Evolutionary conservation across 30 jellyfish, hydroid and myxozoan species (phyloP), one percentile per base, ranked within the genome.

Genomic region (Phacellophora camtschatica): DNA sequence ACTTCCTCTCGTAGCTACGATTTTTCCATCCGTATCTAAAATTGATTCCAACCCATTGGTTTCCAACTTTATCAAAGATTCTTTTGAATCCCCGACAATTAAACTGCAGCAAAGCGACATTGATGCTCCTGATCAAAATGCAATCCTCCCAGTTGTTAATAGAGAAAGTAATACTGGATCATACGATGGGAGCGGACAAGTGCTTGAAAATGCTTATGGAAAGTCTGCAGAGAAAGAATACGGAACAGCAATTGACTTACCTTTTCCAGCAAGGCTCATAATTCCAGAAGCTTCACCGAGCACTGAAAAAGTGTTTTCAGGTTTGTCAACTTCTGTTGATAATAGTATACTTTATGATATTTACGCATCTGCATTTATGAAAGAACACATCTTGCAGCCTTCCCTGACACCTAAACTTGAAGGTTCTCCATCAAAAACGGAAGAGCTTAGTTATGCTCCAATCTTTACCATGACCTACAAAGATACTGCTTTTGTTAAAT

Each of bases 41-140:
- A 23, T 29, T 0, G 10, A 43, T 25, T 41, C 13, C 37, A 31
- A 1, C 23, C 22, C 5, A 4, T 8, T 0, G 1, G 55, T 66
- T 3, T 51, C 53, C 7, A 16, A 25, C 0, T 46, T 46, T 12
- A 46, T 46, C 61, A 46, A 28, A 6, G 51, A 9, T 24, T 49
- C 28, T 48, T 43, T 36, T 20, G 71, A 33, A 5, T 22, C 71
- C 3, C 57, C 77, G 33, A 66, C n/a, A 18, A 35, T 24, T 2
- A 65, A 66, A 41, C 84, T 42, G 20, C 85, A 71, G 55, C 62
- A 22, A 19, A 71, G 62, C 54, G 91, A 80, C 45, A 80, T 80
- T 19, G 91, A 80, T 50, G 91, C 91, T 12, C 91, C 91, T 11
- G 80, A 64, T 31, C 91, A 80, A 37, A 67, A 80, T 80, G 59